Evolutionary conservation across 2,888 invertebrate genomes (phyloP).

Genomic region (Cacoxenus indagator): DNA sequence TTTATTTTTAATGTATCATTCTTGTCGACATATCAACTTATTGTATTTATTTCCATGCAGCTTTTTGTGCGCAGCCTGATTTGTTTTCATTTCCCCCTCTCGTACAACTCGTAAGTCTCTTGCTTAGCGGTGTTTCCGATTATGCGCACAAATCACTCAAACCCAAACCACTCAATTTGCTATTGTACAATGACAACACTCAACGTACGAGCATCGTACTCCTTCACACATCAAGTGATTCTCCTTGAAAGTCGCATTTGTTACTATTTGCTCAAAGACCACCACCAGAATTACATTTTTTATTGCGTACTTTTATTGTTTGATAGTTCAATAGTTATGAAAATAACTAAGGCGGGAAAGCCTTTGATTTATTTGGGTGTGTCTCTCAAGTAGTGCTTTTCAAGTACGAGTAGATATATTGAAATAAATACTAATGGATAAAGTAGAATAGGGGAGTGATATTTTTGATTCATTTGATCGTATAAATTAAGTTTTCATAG

Average conservation of each 20-base stretch:
- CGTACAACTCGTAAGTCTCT: background rate
- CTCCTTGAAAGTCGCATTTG: background rate
- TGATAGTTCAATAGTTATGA: background rate
- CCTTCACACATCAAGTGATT: constrained; percentile 18
- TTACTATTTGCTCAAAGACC: constrained; percentile 1
- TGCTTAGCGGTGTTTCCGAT: background rate
- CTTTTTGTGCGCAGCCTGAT: constrained; percentile 15
- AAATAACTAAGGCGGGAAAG: too few relatives aligned
- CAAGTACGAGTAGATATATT: too few relatives aligned
- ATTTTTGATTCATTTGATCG: too few relatives aligned
- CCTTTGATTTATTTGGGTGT: too few relatives aligned
- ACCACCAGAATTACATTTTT: background rate
- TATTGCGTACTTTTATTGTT: background rate
- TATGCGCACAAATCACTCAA: constrained; percentile 6
- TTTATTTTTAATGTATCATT: constrained; percentile 21
- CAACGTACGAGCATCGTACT: constrained; percentile 7
- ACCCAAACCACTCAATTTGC: constrained; percentile 15
- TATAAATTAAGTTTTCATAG: too few relatives aligned
- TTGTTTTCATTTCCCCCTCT: background rate
- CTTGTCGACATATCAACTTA: too few relatives aligned
- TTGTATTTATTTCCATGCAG: constrained; percentile 6
- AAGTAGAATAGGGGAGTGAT: too few relatives aligned
- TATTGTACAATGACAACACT: constrained; percentile 15
- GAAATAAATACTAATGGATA: too few relatives aligned
- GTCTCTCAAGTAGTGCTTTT: too few relatives aligned